Base-by-base conservation (phyloP, 2,113 vertebrate species). In the Anarhynchus alexandrinus region DNA sequence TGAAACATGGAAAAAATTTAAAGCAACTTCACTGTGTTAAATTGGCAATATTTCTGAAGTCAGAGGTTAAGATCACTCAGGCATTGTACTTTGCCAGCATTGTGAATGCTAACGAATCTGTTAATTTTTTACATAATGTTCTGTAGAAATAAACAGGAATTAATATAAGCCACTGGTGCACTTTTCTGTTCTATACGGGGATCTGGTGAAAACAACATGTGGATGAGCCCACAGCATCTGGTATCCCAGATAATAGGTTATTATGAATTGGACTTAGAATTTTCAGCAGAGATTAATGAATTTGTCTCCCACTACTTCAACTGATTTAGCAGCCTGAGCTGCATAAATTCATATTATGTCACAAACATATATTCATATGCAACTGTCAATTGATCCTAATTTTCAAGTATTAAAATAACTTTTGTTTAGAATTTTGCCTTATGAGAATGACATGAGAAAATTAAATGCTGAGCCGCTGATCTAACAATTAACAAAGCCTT, bases 131-230 rank as follows among this genome's bases (percentile, higher is more conserved):
- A 96, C 91, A 96, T 93, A 87, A 66, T 96, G 95, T 97, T 96
- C 91, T 82, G 88, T 97, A 97, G 97, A 96, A 97, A 94, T 96
- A 97, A 97, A 97, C 97, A 97, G 55, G 81, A 97, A 88, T 94
- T 92, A 52, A 94, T 93, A 77, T 88, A 88, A 98, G 96, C 93
- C 73, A 54, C 90, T 95, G 95, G 84, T 93, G 95, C 95, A 89
- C 91, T 97, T 92, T 95, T 93, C 91, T 95, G 85, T 96, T 98
- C 80, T 97, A 95, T 92, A 15, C 91, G 92, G 94, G 88, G 69
- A 84, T 67, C 89, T 96, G 95, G 94, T 89, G 77, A n/a, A 57
- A 89, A 64, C 82, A 77, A 26, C n/a, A 14, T 18, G 69, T 57
- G 88, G 57, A 40, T 87, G 80, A 95, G 47, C 59, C 77, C 71